phyloP scores from a whole-genome alignment of 2,888 invertebrate genomes.

The Deilephila porcellus region DNA sequence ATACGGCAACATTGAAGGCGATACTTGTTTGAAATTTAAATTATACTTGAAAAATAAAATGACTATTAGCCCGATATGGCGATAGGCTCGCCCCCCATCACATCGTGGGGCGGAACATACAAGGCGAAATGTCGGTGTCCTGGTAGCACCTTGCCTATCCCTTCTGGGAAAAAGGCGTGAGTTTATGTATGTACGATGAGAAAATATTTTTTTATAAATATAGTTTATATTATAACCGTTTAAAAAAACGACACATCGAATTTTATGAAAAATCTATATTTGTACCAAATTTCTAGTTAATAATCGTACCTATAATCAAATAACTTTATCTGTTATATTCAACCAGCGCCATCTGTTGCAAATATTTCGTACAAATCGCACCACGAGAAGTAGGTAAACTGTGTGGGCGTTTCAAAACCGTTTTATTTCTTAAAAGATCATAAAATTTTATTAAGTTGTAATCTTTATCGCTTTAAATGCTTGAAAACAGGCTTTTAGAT shows the following conservation, averaged over 20 bases:
- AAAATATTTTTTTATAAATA: too few species aligned
- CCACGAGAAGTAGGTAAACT: neutral
- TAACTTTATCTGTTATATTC: neutral
- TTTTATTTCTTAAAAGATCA: slow-evolving; percentile 31
- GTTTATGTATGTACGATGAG: too few species aligned
- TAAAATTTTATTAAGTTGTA: slow-evolving; percentile 31
- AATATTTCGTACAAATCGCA: neutral
- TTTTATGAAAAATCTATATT: too few species aligned
- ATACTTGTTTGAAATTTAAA: neutral
- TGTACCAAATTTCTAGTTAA: neutral
- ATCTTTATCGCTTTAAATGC: slow-evolving; percentile 31
- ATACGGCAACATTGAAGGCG: neutral
- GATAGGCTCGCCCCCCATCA: too few species aligned
- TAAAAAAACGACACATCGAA: too few species aligned
- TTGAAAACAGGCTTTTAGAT: slow-evolving; percentile 38
- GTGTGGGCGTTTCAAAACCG: slow-evolving; percentile 20
- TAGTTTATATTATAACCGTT: too few species aligned
- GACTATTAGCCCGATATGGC: too few species aligned
- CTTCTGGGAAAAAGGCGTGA: too few species aligned
- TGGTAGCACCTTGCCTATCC: too few species aligned
- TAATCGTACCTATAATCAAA: neutral
- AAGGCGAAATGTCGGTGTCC: too few species aligned
- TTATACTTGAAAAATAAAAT: too few species aligned
- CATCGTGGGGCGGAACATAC: too few species aligned
- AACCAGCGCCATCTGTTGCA: slow-evolving; percentile 24